These are phyloP conservation scores for Beroe ovata DNA, from an alignment of 37 sponge, comb jelly and placozoan species.

Conservation along the genomic window DNA sequence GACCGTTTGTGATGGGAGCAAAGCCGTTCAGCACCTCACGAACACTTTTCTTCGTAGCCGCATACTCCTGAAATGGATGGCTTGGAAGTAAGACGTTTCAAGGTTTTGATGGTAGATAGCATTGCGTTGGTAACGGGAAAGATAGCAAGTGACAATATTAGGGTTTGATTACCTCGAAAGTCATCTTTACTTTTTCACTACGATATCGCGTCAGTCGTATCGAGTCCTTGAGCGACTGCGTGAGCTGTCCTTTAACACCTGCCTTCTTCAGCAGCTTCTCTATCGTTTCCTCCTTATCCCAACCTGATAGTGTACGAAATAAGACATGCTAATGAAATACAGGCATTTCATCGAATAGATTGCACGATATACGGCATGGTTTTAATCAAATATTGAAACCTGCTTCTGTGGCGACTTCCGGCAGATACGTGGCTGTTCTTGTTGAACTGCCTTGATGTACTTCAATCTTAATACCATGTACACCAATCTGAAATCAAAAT, in stretches of 20 bases:
- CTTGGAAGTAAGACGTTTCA: too few relatives aligned
- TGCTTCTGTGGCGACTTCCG: conserved; percentile 94
- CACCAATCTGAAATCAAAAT: conserved; percentile 78
- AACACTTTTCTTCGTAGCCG: background rate
- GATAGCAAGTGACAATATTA: too few relatives aligned
- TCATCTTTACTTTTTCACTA: conserved; percentile 80
- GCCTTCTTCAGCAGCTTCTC: conserved; percentile 90
- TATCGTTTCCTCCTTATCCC: conserved; percentile 85
- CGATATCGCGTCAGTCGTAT: conserved; percentile 81
- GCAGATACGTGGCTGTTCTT: conserved; percentile 93
- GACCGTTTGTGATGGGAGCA: conserved; percentile 9
- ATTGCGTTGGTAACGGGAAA: too few relatives aligned
- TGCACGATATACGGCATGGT: too few relatives aligned
- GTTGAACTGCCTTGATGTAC: conserved; percentile 67
- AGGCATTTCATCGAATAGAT: too few relatives aligned
- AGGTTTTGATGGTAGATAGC: too few relatives aligned
- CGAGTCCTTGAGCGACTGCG: conserved; percentile 71
- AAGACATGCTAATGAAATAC: too few relatives aligned
- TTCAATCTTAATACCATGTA: conserved; percentile 96
- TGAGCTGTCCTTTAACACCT: conserved; percentile 79
- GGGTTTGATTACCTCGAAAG: conserved; percentile 71
- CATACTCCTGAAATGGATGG: conserved; percentile 41
- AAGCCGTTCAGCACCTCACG: conserved; percentile 24
- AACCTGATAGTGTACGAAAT: too few relatives aligned
- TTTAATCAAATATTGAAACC: conserved; percentile 71